Evolutionary conservation across 1,140 invertebrate genomes (phyloP).

Genomic region (Ganaspis sp.): DNA sequence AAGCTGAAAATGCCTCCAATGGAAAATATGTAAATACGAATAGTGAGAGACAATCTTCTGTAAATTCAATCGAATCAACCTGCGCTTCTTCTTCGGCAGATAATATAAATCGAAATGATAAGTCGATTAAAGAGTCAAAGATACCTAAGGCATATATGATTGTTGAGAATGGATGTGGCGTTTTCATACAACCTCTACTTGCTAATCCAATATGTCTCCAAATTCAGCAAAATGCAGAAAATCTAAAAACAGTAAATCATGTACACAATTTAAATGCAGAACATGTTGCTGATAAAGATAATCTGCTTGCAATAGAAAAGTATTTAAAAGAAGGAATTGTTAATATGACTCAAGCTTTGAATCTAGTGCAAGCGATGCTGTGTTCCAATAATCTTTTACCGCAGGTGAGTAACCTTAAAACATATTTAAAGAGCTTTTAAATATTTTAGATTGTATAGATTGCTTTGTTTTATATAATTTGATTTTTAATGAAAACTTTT

Average conservation of each 20-base stretch:
- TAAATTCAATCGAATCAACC: neutral
- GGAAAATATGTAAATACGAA: neutral
- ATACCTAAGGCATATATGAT: neutral
- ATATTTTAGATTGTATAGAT: no score
- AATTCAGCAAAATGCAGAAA: neutral
- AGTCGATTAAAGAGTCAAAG: neutral
- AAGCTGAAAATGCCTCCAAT: neutral
- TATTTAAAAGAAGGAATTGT: constrained; percentile 16
- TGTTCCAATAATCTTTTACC: neutral
- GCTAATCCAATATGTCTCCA: neutral
- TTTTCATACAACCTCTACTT: neutral
- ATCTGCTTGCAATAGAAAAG: neutral
- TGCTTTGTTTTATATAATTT: no score
- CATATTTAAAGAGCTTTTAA: no score
- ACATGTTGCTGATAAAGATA: neutral
- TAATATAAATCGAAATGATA: neutral
- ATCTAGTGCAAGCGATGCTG: neutral
- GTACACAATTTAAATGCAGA: neutral
- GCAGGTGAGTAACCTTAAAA: neutral
- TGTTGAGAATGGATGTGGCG: neutral
- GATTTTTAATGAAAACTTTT: no score
- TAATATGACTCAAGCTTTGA: constrained; percentile 12
- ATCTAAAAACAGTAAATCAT: neutral
- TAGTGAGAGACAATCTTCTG: neutral
- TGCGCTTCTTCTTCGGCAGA: neutral